These are phyloP conservation scores for Leptinotarsa rubiginosa DNA, from an alignment of 2,888 invertebrate genomes.

Conservation along the genomic window DNA sequence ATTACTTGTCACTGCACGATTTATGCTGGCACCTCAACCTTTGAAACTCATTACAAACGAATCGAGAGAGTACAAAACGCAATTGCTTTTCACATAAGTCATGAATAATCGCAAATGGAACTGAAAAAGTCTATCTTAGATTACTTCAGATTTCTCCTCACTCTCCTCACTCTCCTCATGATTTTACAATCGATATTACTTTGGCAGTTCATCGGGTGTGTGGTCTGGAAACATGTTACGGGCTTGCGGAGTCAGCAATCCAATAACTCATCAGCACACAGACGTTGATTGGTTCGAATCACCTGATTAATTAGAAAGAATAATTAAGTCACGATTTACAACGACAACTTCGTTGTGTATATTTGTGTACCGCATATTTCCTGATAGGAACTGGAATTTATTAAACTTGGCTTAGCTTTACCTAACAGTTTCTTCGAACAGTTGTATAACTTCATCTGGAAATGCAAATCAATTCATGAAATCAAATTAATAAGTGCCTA, in stretches of 20 bases:
- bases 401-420: constrained; percentile 33
- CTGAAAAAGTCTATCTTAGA: not conserved
- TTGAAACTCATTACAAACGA: too few species aligned
- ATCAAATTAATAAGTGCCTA: too few species aligned
- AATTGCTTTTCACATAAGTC: too few species aligned
- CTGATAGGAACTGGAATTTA: constrained; percentile 45
- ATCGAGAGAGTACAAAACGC: too few species aligned
- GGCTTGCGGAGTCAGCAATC: constrained; percentile 27
- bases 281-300: constrained; percentile 41
- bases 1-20: not conserved
- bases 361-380: constrained; percentile 37
- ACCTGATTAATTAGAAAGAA: constrained; percentile 47
- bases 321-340: constrained; percentile 45
- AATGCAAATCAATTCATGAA: not conserved
- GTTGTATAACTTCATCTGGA: not conserved
- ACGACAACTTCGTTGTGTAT: constrained; percentile 35
- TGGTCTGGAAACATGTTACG: constrained; percentile 31
- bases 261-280: constrained; percentile 33
- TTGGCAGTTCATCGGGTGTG: constrained; percentile 20
- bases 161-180: not conserved
- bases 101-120: too few species aligned
- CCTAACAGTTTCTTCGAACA: constrained; percentile 28
- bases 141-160: not conserved
- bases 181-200: not conserved
- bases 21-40: too few species aligned